Evolutionary conservation across 2,797 vertebrate genomes (phyloP).

Genomic region (Takifugu ocellatus): DNA sequence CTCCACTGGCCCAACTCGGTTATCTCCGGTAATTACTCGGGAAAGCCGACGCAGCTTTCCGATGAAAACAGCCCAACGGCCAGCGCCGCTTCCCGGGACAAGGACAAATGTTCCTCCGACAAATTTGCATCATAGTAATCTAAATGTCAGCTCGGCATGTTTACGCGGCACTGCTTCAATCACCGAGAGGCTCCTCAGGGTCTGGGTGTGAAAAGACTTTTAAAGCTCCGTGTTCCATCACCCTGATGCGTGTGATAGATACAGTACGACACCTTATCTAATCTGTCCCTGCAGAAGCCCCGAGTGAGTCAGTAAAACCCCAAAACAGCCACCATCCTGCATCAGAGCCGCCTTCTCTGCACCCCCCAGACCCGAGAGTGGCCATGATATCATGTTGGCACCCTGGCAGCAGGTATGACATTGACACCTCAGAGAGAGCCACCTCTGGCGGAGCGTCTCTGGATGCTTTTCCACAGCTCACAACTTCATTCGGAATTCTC

Average conservation of each 20-base stretch:
- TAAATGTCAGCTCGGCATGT: conserved; percentile 22
- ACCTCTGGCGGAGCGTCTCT: background rate
- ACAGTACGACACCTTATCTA: conserved; percentile 48
- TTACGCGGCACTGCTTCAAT: conserved; percentile 9
- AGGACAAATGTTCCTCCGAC: background rate
- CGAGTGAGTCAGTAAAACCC: conserved; percentile 53
- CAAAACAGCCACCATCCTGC: conserved; percentile 56
- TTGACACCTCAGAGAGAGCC: conserved; percentile 48
- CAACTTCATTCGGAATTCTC: conserved; percentile 14
- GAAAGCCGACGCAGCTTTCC: conserved; percentile 1
- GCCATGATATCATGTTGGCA: conserved; percentile 38
- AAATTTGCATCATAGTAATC: conserved; percentile 18
- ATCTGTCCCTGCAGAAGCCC: conserved; percentile 50
- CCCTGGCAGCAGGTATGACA: conserved; percentile 58
- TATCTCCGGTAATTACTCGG: background rate
- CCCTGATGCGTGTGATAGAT: conserved; percentile 35
- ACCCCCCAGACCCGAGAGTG: conserved; percentile 46
- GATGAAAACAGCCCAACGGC: background rate
- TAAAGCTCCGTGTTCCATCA: conserved; percentile 27
- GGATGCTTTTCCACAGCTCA: conserved; percentile 16
- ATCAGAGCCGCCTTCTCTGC: conserved; percentile 54
- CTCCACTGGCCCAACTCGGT: background rate
- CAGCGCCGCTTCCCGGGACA: conserved; percentile 2
- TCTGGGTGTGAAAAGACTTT: conserved; percentile 29
- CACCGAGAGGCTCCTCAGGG: conserved; percentile 9